Percentiles rank a stretch among this genome's conserved stretches.
These are phyloP conservation scores for Pandion haliaetus DNA, from an alignment of 2,113 vertebrate species.

Conservation along the genomic window DNA sequence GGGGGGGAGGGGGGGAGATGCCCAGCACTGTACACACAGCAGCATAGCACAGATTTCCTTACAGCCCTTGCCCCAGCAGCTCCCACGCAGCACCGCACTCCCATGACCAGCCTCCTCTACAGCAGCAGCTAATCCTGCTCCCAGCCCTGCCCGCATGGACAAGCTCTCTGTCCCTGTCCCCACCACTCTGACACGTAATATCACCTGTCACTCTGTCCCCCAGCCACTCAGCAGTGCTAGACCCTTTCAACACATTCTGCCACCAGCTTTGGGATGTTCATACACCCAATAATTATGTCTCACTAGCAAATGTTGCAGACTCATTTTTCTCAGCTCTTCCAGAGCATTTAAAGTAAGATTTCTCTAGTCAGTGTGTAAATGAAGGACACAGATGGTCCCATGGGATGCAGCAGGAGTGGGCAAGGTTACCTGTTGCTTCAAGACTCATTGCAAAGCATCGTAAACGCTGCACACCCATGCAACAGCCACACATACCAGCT, in stretches of 20 bases:
- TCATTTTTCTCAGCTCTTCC: not conserved
- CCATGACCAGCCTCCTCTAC: not conserved
- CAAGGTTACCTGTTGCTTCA: not conserved
- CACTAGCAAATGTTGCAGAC: not conserved
- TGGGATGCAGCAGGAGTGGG: not conserved
- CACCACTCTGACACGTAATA: not conserved
- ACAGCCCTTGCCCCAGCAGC: not conserved
- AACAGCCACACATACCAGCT: fast-evolving
- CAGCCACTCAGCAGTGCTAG: not conserved
- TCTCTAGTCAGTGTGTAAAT: not conserved
- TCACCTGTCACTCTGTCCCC: not conserved
- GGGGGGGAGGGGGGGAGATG: no score
- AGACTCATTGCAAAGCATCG: not conserved
- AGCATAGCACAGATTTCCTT: not conserved
- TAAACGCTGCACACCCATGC: fast-evolving
- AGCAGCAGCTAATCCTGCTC: not conserved
- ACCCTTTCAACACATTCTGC: not conserved
- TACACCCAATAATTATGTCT: not conserved
- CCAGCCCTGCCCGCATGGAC: not conserved
- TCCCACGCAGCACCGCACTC: not conserved
- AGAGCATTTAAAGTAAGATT: not conserved
- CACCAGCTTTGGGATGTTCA: not conserved
- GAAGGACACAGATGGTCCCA: fast-evolving
- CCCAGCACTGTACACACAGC: not conserved
- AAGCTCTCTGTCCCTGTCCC: not conserved